A percentile compares a stretch with the other conserved stretches of the same genome.
These are phyloP conservation scores for Sphaeramia orbicularis DNA, from an alignment of 2,797 vertebrate species.

Conservation along the genomic window DNA sequence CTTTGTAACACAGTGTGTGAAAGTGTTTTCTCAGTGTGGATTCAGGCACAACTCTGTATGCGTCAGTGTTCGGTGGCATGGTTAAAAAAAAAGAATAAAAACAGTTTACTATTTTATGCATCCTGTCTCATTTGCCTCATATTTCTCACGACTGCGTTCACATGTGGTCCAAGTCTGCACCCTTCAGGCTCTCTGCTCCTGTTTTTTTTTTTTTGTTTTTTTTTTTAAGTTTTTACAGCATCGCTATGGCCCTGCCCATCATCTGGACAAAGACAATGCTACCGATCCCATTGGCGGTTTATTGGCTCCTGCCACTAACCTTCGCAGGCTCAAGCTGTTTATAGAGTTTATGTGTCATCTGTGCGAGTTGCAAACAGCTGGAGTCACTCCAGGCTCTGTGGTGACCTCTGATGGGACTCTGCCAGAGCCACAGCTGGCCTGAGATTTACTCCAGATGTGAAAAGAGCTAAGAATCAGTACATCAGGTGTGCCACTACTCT, in stretches of 20 bases:
- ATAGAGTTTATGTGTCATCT: slow-evolving; percentile 57
- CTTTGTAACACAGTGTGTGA: slow-evolving; percentile 87
- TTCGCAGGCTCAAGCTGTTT: slow-evolving; percentile 62
- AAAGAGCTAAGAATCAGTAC: slow-evolving; percentile 28
- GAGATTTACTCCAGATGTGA: slow-evolving; percentile 65
- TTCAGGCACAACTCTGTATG: slow-evolving; percentile 94
- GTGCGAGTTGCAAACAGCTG: slow-evolving; percentile 62
- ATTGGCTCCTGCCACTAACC: slow-evolving; percentile 60
- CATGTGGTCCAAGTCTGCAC: neutral
- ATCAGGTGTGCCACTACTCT: slow-evolving; percentile 26
- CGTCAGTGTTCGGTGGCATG: slow-evolving; percentile 96
- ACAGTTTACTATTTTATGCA: slow-evolving; percentile 91
- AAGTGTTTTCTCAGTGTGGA: slow-evolving; percentile 90
- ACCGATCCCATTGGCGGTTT: slow-evolving; percentile 52
- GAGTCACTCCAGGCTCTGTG: slow-evolving; percentile 59
- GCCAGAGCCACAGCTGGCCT: slow-evolving; percentile 72
- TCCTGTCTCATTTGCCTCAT: slow-evolving; percentile 79
- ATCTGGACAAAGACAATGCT: slow-evolving; percentile 40
- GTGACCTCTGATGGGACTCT: slow-evolving; percentile 66
- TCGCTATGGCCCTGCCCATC: slow-evolving; percentile 9
- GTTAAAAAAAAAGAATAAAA: slow-evolving; percentile 85
- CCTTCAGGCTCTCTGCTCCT: neutral
- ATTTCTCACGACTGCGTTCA: slow-evolving; percentile 25
- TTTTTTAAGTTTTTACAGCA: slow-evolving; percentile 35
- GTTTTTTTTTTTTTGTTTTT: neutral